Base-by-base conservation (phyloP, 2,888 invertebrate species). In the Caenorhabditis sp. region DNA sequence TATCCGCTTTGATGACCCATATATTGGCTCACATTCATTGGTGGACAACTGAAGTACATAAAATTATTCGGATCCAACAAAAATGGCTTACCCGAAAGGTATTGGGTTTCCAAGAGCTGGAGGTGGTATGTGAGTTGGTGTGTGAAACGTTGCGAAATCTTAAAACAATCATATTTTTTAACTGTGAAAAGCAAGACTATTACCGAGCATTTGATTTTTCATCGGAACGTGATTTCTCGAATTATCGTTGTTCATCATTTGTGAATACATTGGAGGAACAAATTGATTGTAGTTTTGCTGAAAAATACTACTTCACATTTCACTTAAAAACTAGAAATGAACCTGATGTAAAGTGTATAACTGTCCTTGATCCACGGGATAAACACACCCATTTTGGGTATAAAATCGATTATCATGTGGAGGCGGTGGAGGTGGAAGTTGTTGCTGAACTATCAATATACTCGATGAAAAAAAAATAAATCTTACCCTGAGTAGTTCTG, bases 71-170 rank as follows among this genome's bases (percentile, higher is more conserved):
- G 14, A 43, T 10, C 43, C 43, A 10, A 31, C 17, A 43, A 52
- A 14, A 23, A 56, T 56, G 17, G 27, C 23, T 26, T 49, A 72
- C 72, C 72, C 72, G 17, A 68, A 72, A 3, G 72, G 72, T 56
- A 72, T 63, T n/a, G 68, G 64, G 56, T 72, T 72, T 27, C 61
- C 54, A 8, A 26, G 14, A 20, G 23, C 10, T 21, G 23, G 60
- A n/a, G 52, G 62, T 14, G 59, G 36, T 31, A 36, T 31, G 8
- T 20, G 31, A 8, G 56, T 25, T 56, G 56, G 52, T 52, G 52
- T 52, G 3, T 52, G 52, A 52, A 52, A 20, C 21, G 21, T 3
- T 52, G 49, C 20, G 49, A 20, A 49, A 31, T 31, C 31, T 31
- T 31, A 10, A 31, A 31, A 7, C 31, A 10, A 31, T 31, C 10